These are phyloP conservation scores for Sclerodermus sp. DNA, from an alignment of 2,888 invertebrate genomes.

Conservation along the genomic window DNA sequence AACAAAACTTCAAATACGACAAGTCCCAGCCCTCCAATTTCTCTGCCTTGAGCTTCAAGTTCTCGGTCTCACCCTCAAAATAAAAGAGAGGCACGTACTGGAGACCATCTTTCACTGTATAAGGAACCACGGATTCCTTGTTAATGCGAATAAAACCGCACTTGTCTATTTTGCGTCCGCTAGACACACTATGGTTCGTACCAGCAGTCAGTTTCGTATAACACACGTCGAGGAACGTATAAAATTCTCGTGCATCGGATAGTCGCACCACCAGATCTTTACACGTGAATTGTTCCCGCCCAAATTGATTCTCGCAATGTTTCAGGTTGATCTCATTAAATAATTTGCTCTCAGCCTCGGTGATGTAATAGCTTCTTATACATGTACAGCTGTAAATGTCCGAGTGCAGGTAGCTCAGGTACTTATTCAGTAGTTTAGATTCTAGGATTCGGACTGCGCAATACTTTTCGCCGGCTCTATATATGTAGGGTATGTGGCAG, in stretches of 20 bases:
- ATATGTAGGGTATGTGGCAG: conserved; percentile 85
- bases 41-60: conserved; percentile 82
- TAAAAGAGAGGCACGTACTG: conserved; percentile 92
- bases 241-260: conserved; percentile 86
- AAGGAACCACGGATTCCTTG: conserved; percentile 91
- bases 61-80: conserved; percentile 90
- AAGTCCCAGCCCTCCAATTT: conserved; percentile 90
- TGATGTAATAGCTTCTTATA: conserved; percentile 90
- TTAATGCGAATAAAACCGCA: conserved; percentile 92
- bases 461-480: conserved; percentile 80
- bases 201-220: conserved; percentile 77
- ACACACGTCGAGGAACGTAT: conserved; percentile 86
- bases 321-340: conserved; percentile 90
- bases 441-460: conserved; percentile 95
- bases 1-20: conserved; percentile 90
- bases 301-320: conserved; percentile 90
- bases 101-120: conserved; percentile 78
- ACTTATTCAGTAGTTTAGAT: conserved; percentile 84
- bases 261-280: conserved; percentile 89
- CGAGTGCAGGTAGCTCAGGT: conserved; percentile 83
- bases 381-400: conserved; percentile 90
- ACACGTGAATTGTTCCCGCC: conserved; percentile 81
- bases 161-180: conserved; percentile 64
- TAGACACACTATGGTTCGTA: conserved; percentile 65
- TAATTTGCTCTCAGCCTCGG: conserved; percentile 84